A percentile compares a stretch with the other conserved stretches of the same genome.
Conservation (phyloP, 30 jellyfish, hydroid and myxozoan species). For the Calvadosia cruxmelitensis region DNA sequence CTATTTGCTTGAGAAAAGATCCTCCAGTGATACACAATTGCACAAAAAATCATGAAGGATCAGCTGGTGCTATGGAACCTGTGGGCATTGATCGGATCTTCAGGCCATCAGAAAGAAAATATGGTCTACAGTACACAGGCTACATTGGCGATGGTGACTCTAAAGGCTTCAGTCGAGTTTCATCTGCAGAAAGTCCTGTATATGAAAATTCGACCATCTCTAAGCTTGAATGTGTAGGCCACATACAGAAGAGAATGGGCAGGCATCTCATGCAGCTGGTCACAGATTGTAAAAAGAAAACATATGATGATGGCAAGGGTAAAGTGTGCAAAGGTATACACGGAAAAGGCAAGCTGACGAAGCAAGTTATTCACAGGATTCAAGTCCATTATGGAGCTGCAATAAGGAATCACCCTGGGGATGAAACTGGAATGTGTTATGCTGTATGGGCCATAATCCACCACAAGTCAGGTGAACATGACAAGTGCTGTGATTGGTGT, state of each 20-base stretch:
- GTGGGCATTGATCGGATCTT: conserved; percentile 4
- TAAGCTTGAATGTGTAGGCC: conserved; percentile 6
- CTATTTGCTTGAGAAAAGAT: neutral
- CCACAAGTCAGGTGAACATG: conserved; percentile 1
- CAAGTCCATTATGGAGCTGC: conserved; percentile 16
- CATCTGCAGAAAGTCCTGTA: conserved; percentile 1
- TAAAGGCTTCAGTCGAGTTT: neutral
- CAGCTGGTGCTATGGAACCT: conserved; percentile 17
- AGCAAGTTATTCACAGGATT: conserved; percentile 6
- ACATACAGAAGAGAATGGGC: conserved; percentile 12
- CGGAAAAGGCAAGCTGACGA: conserved; percentile 8
- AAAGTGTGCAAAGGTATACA: conserved; percentile 1
- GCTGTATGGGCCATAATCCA: conserved; percentile 13
- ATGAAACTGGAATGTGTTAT: conserved; percentile 6
- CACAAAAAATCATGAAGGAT: conserved; percentile 7
- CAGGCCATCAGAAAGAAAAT: conserved; percentile 2
- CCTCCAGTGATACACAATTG: conserved; percentile 3
- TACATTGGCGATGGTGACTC: conserved; percentile 14
- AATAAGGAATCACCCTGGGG: conserved; percentile 9
- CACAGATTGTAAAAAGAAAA: neutral
- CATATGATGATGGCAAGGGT: neutral
- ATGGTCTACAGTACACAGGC: conserved; percentile 1
- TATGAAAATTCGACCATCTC: neutral
- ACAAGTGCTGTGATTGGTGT: conserved; percentile 6
- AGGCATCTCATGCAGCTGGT: neutral